Evolutionary conservation across 2,888 invertebrate species (phyloP).

Genomic region (Tenthredo mesomela): DNA sequence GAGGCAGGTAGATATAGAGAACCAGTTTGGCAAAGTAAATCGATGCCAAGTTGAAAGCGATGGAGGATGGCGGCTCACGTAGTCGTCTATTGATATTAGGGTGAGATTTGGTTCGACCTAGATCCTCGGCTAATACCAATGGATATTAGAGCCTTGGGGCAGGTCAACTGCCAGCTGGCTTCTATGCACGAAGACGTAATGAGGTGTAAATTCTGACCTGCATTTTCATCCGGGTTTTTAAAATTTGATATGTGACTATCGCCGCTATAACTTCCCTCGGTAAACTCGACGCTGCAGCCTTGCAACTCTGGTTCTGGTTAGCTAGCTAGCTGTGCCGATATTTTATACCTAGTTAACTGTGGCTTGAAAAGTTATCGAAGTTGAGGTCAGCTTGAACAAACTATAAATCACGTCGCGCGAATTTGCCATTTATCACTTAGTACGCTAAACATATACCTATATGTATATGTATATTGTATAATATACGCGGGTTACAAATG

Average conservation of each 20-base stretch:
- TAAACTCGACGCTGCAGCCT: constrained; percentile 2
- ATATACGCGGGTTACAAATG: background rate
- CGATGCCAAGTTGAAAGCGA: constrained; percentile 43
- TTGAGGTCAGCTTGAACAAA: constrained; percentile 38
- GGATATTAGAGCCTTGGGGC: constrained; percentile 57
- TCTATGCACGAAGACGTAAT: constrained; percentile 53
- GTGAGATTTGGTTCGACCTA: constrained; percentile 55
- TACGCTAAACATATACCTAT: background rate
- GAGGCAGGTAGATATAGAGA: constrained; percentile 23
- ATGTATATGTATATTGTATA: background rate
- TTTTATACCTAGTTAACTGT: constrained; percentile 45
- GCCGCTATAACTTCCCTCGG: constrained; percentile 3
- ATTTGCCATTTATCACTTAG: constrained; percentile 38
- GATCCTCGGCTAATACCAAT: constrained; percentile 57
- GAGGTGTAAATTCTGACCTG: constrained; percentile 57
- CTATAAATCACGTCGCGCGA: constrained; percentile 7
- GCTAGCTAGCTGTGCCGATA: constrained; percentile 30
- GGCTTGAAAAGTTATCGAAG: constrained; percentile 38
- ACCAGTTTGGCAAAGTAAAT: constrained; percentile 32
- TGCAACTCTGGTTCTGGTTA: background rate
- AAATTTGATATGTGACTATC: constrained; percentile 36
- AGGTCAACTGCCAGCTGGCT: constrained; percentile 59
- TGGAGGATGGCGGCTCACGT: constrained; percentile 1
- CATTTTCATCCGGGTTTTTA: constrained; percentile 42
- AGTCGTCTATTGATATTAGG: constrained; percentile 46